phyloP scores from a whole-genome alignment of 1,140 invertebrate species.

The Sycophaga agraensis region DNA sequence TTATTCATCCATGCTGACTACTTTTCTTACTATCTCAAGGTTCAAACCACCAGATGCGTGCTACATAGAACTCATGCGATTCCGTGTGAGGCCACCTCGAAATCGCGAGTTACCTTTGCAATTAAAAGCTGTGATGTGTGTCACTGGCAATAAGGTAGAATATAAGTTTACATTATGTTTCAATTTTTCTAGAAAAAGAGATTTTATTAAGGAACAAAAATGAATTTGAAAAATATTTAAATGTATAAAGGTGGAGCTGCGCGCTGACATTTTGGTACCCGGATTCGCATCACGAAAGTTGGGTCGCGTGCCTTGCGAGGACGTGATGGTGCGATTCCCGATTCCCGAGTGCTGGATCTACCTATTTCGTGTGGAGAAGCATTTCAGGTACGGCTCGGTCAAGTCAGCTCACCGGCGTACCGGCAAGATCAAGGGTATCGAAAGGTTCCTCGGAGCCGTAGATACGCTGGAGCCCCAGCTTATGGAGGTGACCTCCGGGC shows the following conservation, averaged over 20 bases:
- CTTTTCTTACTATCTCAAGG: constrained; percentile 56
- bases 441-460: constrained; percentile 89
- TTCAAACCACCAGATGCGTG: constrained; percentile 98
- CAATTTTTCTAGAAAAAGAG: too few relatives aligned
- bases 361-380: constrained; percentile 96
- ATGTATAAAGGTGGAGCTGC: constrained; percentile 76
- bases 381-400: constrained; percentile 98
- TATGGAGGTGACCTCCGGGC: constrained; percentile 96
- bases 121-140: constrained; percentile 83
- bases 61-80: constrained; percentile 96
- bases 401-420: constrained; percentile 94
- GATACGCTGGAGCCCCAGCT: constrained; percentile 89
- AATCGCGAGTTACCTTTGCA: constrained; percentile 97
- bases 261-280: constrained; percentile 92
- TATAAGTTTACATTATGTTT: too few relatives aligned
- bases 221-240: too few relatives aligned
- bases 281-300: constrained; percentile 94
- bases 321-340: constrained; percentile 94
- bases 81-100: constrained; percentile 91
- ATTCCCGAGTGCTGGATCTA: constrained; percentile 99
- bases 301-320: constrained; percentile 94
- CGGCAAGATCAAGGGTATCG: constrained; percentile 91
- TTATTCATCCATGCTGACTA: constrained; percentile 23
- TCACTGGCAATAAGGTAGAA: constrained; percentile 78
- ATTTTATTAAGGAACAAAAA: too few relatives aligned